Evolutionary conservation across 1,140 invertebrate genomes (phyloP).

Genomic region (Diachasmimorpha longicaudata): DNA sequence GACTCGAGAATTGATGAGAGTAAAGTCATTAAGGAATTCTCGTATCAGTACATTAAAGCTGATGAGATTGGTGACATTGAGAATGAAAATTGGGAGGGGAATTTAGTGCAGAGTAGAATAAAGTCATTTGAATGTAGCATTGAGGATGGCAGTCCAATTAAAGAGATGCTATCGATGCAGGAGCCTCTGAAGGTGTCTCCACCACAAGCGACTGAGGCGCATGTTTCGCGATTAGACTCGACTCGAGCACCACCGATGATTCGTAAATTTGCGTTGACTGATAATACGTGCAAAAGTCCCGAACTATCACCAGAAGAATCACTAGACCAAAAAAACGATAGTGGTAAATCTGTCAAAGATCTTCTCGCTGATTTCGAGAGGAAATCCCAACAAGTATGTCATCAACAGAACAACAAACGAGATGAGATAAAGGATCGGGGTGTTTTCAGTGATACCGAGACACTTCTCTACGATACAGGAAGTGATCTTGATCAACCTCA

Average conservation of each 20-base stretch:
- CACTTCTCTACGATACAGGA: constrained; percentile 61
- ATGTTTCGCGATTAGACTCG: constrained; percentile 54
- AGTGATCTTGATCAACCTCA: constrained; percentile 55
- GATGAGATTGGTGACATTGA: constrained; percentile 36
- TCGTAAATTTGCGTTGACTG: constrained; percentile 40
- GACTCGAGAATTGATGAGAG: constrained; percentile 57
- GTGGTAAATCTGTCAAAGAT: constrained; percentile 64
- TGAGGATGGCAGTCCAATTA: constrained; percentile 37
- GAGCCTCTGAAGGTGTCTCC: constrained; percentile 59
- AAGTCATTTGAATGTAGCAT: constrained; percentile 58
- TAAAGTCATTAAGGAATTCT: constrained; percentile 58
- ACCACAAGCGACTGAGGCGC: constrained; percentile 59
- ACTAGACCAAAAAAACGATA: constrained; percentile 31
- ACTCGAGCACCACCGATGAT: constrained; percentile 34
- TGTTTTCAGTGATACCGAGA: constrained; percentile 65
- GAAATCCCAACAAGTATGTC: constrained; percentile 53
- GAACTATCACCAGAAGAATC: constrained; percentile 12
- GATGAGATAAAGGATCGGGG: constrained; percentile 50
- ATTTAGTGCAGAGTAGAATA: constrained; percentile 64
- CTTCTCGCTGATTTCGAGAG: constrained; percentile 64
- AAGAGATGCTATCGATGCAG: constrained; percentile 53
- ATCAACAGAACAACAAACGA: constrained; percentile 42
- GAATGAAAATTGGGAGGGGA: constrained; percentile 37
- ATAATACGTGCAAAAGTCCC: constrained; percentile 6
- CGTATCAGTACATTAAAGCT: constrained; percentile 60